A percentile compares a stretch with the other conserved stretches of the same genome.
Evolutionary conservation across 2,113 vertebrate species (phyloP).

Genomic region (Eublepharis macularius): DNA sequence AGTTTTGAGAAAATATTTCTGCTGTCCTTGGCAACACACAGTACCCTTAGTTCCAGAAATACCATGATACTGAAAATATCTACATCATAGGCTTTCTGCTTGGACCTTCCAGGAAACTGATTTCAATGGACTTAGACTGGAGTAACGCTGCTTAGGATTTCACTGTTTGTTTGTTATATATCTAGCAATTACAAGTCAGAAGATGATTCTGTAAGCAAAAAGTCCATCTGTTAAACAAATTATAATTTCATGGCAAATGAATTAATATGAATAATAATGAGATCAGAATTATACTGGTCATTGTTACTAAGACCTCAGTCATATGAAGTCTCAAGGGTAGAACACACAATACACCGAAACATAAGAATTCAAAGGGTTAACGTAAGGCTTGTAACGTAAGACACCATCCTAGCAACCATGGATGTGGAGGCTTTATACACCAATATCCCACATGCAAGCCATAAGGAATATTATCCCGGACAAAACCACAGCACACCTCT

Average conservation of each 20-base stretch:
- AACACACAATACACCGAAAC: background rate
- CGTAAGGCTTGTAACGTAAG: too few species aligned
- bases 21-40: slow-evolving; percentile 27
- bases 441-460: too few species aligned
- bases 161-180: background rate
- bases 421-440: too few species aligned
- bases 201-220: background rate
- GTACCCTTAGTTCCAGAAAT: slow-evolving; percentile 23
- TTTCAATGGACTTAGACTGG: too few species aligned
- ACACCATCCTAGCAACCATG: too few species aligned
- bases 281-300: background rate
- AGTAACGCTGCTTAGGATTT: too few species aligned
- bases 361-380: background rate
- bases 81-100: background rate
- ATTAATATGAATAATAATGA: background rate
- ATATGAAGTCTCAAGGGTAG: background rate
- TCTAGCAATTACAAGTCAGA: background rate
- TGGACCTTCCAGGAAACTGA: background rate
- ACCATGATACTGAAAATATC: slow-evolving; percentile 1
- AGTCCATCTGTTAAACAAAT: background rate
- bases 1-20: slow-evolving; percentile 21
- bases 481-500: too few species aligned
- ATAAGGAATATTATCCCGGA: too few species aligned
- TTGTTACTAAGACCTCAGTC: background rate
- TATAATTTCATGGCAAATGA: background rate